Evolutionary conservation across 2,797 vertebrate genomes (phyloP), one percentile per base, ranked within the genome.

Genomic region (Peromyscus aztecus): DNA sequence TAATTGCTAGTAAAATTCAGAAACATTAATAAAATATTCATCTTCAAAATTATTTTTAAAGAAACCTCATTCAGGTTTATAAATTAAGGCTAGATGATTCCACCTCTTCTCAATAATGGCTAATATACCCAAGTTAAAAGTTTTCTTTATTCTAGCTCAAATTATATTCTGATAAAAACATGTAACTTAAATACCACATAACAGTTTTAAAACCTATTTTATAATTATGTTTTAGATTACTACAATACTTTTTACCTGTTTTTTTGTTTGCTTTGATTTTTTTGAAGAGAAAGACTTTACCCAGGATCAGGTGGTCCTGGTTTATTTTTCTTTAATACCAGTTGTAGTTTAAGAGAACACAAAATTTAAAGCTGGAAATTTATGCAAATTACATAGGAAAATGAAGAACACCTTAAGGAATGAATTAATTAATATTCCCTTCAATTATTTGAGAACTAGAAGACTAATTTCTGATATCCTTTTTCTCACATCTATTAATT

Each of bases 1-100:
- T 78, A 90, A 87, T 76, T 94, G 12, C 43, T 49, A 85, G 75
- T 43, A 91, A 93, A 92, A 40, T 69, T 29, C 31, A 80, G 49
- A 95, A 92, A 71, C 27, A 21, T 2, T 29, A 95, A 87, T 80
- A 67, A 92, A 76, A 24, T 90, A 67, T 40, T 96, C 93, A 69
- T 3, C 11, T 91, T 89, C 21, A 76, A 27, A 88, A 11, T 69
- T 57, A 69, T 80, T 93, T 78, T 19, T 34, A 89, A 93, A 84
- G 4, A 87, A 55, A 67, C 17, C 19, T 86, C 52, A 67, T 57
- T 67, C 57, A 81, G 0, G 7, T 49, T 84, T 97, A 55, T 9
- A 75, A 94, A 83, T 59, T 46, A 43, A 43, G 24, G 23, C 67
- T 19, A 16, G 13, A 13, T 65, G 9, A 82, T n/a, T 5, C 23